These are phyloP conservation scores for Cephalotes varians DNA, from an alignment of 2,888 invertebrate genomes.

Conservation along the genomic window DNA sequence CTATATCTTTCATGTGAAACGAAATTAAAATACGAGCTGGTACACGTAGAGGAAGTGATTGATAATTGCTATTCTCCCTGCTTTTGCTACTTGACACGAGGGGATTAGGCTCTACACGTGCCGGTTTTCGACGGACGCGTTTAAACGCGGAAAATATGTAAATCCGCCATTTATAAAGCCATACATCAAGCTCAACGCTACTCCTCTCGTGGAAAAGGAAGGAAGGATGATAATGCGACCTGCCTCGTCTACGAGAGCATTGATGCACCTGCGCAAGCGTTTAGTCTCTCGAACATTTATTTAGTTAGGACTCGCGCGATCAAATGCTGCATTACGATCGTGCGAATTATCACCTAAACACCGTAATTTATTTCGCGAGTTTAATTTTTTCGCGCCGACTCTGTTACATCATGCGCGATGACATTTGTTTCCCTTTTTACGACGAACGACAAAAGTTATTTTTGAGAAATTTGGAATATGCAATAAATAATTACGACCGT, in stretches of 20 bases:
- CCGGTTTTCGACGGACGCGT: constrained; percentile 73
- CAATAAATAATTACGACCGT: background rate
- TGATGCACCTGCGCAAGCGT: constrained; percentile 37
- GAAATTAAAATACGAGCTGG: constrained; percentile 2
- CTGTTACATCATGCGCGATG: background rate
- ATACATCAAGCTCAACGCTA: constrained; percentile 71
- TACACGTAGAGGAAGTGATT: constrained; percentile 8
- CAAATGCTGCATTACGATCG: background rate
- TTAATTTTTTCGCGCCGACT: background rate
- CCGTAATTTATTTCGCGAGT: background rate
- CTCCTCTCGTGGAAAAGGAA: constrained; percentile 52
- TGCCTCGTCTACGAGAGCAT: constrained; percentile 33
- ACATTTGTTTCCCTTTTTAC: background rate
- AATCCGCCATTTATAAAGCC: constrained; percentile 78
- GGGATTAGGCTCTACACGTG: constrained; percentile 68
- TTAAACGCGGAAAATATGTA: constrained; percentile 79
- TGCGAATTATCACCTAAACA: background rate
- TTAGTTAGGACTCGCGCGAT: constrained; percentile 13
- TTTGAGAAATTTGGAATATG: background rate
- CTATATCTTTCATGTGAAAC: background rate
- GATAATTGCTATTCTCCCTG: constrained; percentile 69
- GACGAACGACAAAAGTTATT: background rate
- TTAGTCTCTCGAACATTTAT: constrained; percentile 34
- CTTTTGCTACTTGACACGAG: constrained; percentile 42
- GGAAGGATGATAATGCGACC: constrained; percentile 57